These are phyloP conservation scores for Ophiothrix spiculata DNA, from an alignment of 35 echinoderm and acorn worm genomes.

Conservation along the genomic window DNA sequence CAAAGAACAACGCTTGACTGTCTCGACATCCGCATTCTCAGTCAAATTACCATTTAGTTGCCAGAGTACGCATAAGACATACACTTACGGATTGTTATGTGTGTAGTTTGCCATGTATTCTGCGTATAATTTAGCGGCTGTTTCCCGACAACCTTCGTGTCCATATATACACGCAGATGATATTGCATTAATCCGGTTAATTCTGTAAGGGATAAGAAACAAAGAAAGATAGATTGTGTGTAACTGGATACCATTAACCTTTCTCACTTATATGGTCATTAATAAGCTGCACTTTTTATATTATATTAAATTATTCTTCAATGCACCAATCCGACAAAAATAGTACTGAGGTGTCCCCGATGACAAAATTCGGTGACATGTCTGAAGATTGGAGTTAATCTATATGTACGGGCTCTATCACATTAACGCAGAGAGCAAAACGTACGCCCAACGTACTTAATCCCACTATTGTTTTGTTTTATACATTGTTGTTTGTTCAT, in stretches of 20 bases:
- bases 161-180: slow-evolving; percentile 70
- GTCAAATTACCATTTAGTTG: too few species aligned
- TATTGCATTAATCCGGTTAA: slow-evolving; percentile 82
- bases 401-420: too few species aligned
- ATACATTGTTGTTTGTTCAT: too few species aligned
- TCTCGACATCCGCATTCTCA: too few species aligned
- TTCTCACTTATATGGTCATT: neutral
- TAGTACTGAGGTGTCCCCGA: neutral
- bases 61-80: too few species aligned
- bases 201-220: slow-evolving; percentile 21
- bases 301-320: neutral
- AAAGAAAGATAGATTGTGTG: neutral
- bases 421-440: too few species aligned
- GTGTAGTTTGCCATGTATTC: slow-evolving; percentile 55
- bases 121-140: slow-evolving; percentile 32
- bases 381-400: neutral
- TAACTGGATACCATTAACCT: too few species aligned
- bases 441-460: too few species aligned
- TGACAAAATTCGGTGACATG: neutral
- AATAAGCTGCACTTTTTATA: neutral
- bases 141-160: slow-evolving; percentile 46
- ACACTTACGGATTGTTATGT: slow-evolving; percentile 13
- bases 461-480: too few species aligned
- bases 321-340: neutral
- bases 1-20: too few species aligned